Evolutionary conservation across 2,113 vertebrate genomes (phyloP).

Genomic region (Pachypanchax playfairii): DNA sequence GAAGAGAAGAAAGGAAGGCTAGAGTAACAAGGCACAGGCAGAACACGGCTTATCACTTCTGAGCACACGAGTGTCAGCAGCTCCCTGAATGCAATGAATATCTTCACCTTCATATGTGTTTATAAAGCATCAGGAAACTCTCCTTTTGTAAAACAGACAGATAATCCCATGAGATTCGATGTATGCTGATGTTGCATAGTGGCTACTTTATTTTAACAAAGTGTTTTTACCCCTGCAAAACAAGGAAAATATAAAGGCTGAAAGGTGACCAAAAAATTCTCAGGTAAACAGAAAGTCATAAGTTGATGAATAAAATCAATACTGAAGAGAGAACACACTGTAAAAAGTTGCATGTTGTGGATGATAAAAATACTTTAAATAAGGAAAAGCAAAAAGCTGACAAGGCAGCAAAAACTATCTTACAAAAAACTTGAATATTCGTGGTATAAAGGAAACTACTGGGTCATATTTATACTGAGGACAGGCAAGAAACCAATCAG

Average conservation of each 20-base stretch:
- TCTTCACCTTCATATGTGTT: conserved; percentile 50
- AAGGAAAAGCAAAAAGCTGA: no score
- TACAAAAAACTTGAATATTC: no score
- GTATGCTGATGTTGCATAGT: conserved; percentile 25
- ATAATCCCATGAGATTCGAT: conserved; percentile 15
- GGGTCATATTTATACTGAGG: no score
- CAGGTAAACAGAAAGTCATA: no score
- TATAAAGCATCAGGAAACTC: conserved; percentile 53
- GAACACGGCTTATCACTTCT: conserved; percentile 68
- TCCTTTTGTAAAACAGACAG: conserved; percentile 42
- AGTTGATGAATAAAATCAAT: no score
- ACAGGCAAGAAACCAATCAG: no score
- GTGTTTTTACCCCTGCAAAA: conserved; percentile 33
- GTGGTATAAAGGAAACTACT: no score
- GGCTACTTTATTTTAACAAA: conserved; percentile 44
- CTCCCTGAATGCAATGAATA: conserved; percentile 61
- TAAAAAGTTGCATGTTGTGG: background rate
- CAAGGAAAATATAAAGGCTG: conserved; percentile 44
- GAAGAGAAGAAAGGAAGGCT: conserved; percentile 39
- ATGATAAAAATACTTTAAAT: no score
- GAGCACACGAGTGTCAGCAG: conserved; percentile 64
- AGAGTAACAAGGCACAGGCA: conserved; percentile 52
- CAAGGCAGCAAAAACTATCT: no score
- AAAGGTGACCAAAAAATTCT: conserved; percentile 37
- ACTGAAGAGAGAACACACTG: conserved; percentile 31